phyloP scores from a whole-genome alignment of 2,797 vertebrate genomes.

The Zalophus californianus region DNA sequence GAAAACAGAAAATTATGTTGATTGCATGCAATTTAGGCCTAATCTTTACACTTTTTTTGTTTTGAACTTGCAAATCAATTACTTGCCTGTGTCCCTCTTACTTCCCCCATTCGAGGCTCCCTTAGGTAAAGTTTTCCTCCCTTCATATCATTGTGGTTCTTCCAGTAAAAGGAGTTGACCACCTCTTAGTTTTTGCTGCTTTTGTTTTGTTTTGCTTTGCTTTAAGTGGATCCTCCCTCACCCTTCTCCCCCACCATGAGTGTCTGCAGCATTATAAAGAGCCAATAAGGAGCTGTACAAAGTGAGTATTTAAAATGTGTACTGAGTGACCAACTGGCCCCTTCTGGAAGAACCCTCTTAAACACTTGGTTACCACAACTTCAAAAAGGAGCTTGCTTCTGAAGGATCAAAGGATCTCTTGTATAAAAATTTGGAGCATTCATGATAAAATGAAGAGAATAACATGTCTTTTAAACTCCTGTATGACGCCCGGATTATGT shows the following conservation, averaged over 20 bases:
- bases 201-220: not conserved
- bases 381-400: conserved; percentile 59
- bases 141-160: not conserved
- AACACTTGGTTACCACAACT: not conserved
- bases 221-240: not conserved
- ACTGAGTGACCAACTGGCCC: not conserved
- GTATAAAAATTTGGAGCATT: conserved; percentile 23
- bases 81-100: not conserved
- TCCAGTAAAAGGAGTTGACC: not conserved
- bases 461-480: conserved; percentile 16
- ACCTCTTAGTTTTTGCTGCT: not conserved
- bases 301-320: conserved; percentile 6
- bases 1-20: not conserved
- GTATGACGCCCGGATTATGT: not conserved
- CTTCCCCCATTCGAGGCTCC: not conserved
- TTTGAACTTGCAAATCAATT: not conserved
- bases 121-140: not conserved
- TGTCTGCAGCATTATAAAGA: not conserved
- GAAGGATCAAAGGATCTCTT: conserved; percentile 54
- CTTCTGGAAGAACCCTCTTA: not conserved
- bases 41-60: not conserved
- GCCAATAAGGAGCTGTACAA: not conserved
- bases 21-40: not conserved
- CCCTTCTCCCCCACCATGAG: not conserved
- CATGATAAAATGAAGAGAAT: not conserved